These are phyloP conservation scores for Apoderus coryli DNA, from an alignment of 2,888 invertebrate species.

Conservation along the genomic window DNA sequence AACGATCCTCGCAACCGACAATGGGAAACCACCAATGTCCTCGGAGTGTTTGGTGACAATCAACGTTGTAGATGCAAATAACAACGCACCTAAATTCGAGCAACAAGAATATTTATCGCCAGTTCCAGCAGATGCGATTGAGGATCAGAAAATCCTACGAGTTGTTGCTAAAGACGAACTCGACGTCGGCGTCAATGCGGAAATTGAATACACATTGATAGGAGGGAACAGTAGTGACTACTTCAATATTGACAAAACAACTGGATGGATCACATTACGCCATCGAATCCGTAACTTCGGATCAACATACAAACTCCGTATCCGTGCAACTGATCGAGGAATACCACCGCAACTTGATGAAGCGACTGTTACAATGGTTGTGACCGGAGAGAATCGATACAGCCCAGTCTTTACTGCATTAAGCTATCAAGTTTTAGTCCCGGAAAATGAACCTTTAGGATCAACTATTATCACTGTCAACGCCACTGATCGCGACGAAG, in stretches of 20 bases:
- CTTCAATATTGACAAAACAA: slow-evolving; percentile 57
- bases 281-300: slow-evolving; percentile 43
- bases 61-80: slow-evolving; percentile 84
- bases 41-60: slow-evolving; percentile 76
- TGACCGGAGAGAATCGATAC: slow-evolving; percentile 72
- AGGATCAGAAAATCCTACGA: slow-evolving; percentile 58
- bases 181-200: slow-evolving; percentile 81
- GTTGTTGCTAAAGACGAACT: slow-evolving; percentile 60
- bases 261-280: slow-evolving; percentile 68
- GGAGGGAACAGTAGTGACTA: slow-evolving; percentile 65
- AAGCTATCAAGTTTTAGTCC: slow-evolving; percentile 79
- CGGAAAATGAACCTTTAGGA: slow-evolving; percentile 80
- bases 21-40: slow-evolving; percentile 89
- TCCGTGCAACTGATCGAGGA: slow-evolving; percentile 74
- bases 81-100: slow-evolving; percentile 77
- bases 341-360: slow-evolving; percentile 75
- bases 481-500: slow-evolving; percentile 73
- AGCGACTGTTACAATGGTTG: slow-evolving; percentile 54
- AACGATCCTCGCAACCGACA: slow-evolving; percentile 84
- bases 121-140: slow-evolving; percentile 59
- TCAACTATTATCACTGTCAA: slow-evolving; percentile 71
- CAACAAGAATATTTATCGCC: slow-evolving; percentile 61
- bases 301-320: slow-evolving; percentile 48
- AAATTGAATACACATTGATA: slow-evolving; percentile 61
- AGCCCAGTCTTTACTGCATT: slow-evolving; percentile 70